Evolutionary conservation across 2,113 vertebrate genomes (phyloP).

Genomic region (Neofelis nebulosa): DNA sequence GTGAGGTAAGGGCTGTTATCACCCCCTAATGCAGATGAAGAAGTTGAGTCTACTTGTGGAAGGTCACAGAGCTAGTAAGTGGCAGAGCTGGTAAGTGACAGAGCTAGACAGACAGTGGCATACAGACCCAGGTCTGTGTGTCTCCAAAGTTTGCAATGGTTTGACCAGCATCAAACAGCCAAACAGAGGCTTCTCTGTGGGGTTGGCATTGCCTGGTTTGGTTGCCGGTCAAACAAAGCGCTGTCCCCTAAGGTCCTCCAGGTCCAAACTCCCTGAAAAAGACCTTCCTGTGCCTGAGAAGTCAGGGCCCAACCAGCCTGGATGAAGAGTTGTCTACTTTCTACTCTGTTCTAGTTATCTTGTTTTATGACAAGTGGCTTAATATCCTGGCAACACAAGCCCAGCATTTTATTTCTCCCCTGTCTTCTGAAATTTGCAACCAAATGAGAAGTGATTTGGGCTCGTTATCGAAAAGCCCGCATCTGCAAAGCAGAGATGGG

Average conservation of each 20-base stretch:
- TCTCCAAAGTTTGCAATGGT: neutral
- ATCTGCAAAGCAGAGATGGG: neutral
- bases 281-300: neutral
- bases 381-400: constrained; percentile 21
- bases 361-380: neutral
- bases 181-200: neutral
- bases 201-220: neutral
- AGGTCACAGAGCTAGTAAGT: neutral
- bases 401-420: neutral
- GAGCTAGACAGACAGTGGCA: neutral
- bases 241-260: neutral
- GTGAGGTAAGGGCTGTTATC: neutral
- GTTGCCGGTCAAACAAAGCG: neutral
- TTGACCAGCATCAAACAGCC: neutral
- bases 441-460: constrained; percentile 15
- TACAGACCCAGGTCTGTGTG: neutral
- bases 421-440: constrained; percentile 45
- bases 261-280: neutral
- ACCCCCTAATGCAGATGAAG: neutral
- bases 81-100: neutral
- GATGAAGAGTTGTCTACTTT: neutral
- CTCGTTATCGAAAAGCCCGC: neutral
- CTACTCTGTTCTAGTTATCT: neutral
- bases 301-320: neutral
- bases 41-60: neutral